Conservation (phyloP, 2,113 vertebrate genomes). For the Ictalurus punctatus region DNA sequence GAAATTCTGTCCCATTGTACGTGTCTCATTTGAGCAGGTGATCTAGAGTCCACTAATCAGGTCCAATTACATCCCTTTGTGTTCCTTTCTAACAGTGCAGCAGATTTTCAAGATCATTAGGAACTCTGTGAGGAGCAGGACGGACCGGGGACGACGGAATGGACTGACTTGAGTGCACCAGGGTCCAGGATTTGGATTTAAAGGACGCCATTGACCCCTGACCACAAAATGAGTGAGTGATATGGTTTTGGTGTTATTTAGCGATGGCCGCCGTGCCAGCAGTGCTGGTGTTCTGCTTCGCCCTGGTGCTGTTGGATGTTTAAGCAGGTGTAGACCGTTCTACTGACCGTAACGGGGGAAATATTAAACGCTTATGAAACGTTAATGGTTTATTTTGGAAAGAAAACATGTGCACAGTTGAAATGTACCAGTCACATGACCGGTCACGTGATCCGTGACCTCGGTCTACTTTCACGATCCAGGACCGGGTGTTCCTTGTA, state of each 20-base stretch:
- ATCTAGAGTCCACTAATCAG: background rate
- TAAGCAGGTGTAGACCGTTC: background rate
- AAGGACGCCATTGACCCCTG: too few relatives aligned
- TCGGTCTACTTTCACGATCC: background rate
- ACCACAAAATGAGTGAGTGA: background rate
- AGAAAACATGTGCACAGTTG: background rate
- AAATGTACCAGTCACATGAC: background rate
- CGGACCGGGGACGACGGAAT: background rate
- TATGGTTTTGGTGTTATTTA: background rate
- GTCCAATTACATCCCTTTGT: background rate
- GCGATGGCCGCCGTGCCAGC: background rate
- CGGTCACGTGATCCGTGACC: background rate
- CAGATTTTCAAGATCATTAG: background rate
- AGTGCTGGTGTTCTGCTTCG: background rate
- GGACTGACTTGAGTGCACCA: background rate
- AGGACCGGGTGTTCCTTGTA: background rate
- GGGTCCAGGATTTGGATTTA: background rate
- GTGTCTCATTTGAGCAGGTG: background rate
- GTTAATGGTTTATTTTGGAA: background rate
- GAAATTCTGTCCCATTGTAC: background rate
- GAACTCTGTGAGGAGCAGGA: background rate
- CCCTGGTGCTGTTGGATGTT: background rate
- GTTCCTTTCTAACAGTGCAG: background rate
- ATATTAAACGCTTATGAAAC: too few relatives aligned
- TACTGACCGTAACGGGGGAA: background rate